A percentile compares a stretch with the other conserved stretches of the same genome.
Conservation (phyloP, 2,113 vertebrate species). For the Anarhynchus alexandrinus region DNA sequence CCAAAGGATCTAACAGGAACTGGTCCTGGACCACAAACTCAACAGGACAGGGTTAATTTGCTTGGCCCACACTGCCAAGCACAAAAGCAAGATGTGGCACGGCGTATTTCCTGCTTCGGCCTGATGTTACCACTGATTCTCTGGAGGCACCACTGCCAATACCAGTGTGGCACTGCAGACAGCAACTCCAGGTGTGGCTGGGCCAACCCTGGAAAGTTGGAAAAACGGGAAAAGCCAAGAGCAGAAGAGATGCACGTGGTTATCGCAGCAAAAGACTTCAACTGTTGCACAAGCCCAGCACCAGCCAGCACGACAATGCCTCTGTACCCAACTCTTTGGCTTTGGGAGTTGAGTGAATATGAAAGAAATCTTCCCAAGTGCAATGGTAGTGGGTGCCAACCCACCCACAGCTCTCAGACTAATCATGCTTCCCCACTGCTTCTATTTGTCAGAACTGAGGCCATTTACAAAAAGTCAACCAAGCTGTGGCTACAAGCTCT, state of each 20-base stretch:
- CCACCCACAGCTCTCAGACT: not conserved
- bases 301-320: not conserved
- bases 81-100: not conserved
- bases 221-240: not conserved
- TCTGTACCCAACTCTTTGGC: not conserved
- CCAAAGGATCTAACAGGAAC: not conserved
- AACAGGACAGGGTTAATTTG: not conserved
- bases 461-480: conserved; percentile 10
- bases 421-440: not conserved
- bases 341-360: not conserved
- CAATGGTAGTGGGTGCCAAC: not conserved
- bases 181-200: not conserved
- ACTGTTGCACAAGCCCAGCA: not conserved
- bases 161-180: not conserved
- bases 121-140: not conserved
- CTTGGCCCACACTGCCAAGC: not conserved
- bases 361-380: not conserved
- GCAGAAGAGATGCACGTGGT: not conserved
- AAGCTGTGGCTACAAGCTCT: conserved; percentile 2
- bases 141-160: not conserved
- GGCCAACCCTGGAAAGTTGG: not conserved
- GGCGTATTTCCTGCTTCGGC: not conserved
- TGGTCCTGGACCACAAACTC: not conserved
- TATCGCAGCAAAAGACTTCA: not conserved
- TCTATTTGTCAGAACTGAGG: conserved; percentile 22